Percentiles rank a stretch among this genome's conserved stretches.
Evolutionary conservation across 2,797 vertebrate genomes (phyloP).

Genomic region (Diplodus sargus): DNA sequence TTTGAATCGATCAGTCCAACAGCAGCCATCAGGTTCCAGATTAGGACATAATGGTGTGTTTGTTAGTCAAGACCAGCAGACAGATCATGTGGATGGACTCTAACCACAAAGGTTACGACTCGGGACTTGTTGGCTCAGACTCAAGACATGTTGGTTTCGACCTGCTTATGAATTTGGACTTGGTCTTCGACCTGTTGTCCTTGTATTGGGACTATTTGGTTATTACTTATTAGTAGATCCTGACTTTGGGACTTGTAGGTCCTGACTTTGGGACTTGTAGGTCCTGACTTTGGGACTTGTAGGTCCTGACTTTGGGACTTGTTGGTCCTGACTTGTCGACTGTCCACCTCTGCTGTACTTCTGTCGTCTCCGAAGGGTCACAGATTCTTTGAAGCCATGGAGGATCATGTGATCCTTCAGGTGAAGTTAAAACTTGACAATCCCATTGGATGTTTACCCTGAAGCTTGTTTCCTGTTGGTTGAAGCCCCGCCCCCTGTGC

Average conservation of each 20-base stretch:
- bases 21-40: not conserved
- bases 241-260: no score
- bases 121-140: not conserved
- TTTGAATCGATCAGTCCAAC: not conserved
- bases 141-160: not conserved
- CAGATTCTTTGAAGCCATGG: not conserved
- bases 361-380: not conserved
- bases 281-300: no score
- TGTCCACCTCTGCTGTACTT: not conserved
- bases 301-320: no score
- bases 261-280: no score
- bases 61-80: not conserved
- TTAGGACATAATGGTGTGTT: not conserved
- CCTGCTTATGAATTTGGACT: not conserved
- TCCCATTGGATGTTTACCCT: slow-evolving; percentile 13
- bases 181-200: no score
- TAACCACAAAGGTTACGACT: not conserved
- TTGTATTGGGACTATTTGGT: no score
- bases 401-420: slow-evolving; percentile 1
- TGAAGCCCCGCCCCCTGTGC: slow-evolving; percentile 55
- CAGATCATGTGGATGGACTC: not conserved
- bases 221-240: no score
- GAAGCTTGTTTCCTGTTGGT: slow-evolving; percentile 7
- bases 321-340: no score
- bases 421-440: slow-evolving; percentile 25